phyloP scores from a whole-genome alignment of 2,113 vertebrate genomes.

The Lophura nycthemera region DNA sequence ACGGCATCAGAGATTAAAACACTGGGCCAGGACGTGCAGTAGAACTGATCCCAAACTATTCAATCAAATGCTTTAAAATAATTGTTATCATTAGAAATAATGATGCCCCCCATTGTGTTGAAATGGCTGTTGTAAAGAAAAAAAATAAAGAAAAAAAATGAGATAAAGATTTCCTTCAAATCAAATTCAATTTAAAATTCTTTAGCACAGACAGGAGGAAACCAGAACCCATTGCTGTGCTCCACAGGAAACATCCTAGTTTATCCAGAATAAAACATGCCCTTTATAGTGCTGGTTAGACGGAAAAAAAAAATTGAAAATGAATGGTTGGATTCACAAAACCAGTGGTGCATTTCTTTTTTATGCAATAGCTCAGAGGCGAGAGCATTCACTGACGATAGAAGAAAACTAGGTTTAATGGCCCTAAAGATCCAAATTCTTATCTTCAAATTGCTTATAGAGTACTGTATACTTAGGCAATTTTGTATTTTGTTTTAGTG shows the following conservation, averaged over 20 bases:
- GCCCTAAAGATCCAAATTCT: slow-evolving; percentile 14
- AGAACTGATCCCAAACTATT: not conserved
- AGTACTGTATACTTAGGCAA: not conserved
- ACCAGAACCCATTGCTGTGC: not conserved
- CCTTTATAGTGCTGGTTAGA: not conserved
- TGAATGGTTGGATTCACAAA: slow-evolving; percentile 50
- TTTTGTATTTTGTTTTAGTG: not conserved
- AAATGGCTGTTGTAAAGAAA: not conserved
- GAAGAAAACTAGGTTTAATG: slow-evolving; percentile 20
- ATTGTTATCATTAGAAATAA: not conserved
- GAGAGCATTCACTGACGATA: not conserved
- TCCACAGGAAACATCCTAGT: slow-evolving; percentile 10
- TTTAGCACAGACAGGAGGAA: slow-evolving; percentile 1
- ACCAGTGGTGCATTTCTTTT: not conserved
- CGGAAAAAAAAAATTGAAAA: not conserved
- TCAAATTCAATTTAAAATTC: not conserved
- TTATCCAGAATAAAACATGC: not conserved
- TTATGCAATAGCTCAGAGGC: slow-evolving; percentile 9
- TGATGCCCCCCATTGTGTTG: not conserved
- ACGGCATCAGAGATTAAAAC: not conserved
- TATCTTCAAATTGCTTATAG: not conserved
- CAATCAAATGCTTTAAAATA: not conserved
- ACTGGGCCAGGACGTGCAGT: not conserved
- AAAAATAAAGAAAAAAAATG: not conserved
- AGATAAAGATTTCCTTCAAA: not conserved